Conservation (phyloP, 2,888 invertebrate species). For the Ornithoptera priamus region DNA sequence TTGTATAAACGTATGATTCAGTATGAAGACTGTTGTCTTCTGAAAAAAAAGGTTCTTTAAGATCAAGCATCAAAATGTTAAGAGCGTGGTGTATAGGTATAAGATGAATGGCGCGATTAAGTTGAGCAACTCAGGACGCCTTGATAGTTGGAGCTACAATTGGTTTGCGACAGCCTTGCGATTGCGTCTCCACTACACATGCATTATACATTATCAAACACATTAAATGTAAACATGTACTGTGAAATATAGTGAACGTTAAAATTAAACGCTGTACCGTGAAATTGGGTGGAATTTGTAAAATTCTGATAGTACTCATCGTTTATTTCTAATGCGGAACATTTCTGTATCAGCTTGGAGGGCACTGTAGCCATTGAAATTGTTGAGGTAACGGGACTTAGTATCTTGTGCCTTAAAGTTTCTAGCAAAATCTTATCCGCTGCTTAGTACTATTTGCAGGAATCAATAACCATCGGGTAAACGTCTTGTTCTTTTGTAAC, state of each 20-base stretch:
- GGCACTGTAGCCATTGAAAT: too few relatives aligned
- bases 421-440: too few relatives aligned
- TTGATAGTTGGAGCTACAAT: constrained; percentile 57
- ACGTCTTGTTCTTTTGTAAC: too few relatives aligned
- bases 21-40: too few relatives aligned
- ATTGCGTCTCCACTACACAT: constrained; percentile 25
- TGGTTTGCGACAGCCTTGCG: constrained; percentile 40
- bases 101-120: constrained; percentile 58
- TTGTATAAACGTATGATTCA: too few relatives aligned
- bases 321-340: too few relatives aligned
- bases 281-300: neutral
- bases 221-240: constrained; percentile 3
- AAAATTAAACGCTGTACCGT: neutral
- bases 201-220: constrained; percentile 21
- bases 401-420: too few relatives aligned
- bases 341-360: too few relatives aligned
- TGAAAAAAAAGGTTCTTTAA: neutral
- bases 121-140: constrained; percentile 52
- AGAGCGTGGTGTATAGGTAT: constrained; percentile 36
- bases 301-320: neutral
- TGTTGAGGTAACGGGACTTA: too few relatives aligned
- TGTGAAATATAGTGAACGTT: neutral
- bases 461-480: too few relatives aligned
- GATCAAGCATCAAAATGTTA: constrained; percentile 41
- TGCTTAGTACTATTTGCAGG: too few relatives aligned